These are phyloP conservation scores for Spermophilus dauricus DNA, from an alignment of 2,113 vertebrate species.

Conservation along the genomic window DNA sequence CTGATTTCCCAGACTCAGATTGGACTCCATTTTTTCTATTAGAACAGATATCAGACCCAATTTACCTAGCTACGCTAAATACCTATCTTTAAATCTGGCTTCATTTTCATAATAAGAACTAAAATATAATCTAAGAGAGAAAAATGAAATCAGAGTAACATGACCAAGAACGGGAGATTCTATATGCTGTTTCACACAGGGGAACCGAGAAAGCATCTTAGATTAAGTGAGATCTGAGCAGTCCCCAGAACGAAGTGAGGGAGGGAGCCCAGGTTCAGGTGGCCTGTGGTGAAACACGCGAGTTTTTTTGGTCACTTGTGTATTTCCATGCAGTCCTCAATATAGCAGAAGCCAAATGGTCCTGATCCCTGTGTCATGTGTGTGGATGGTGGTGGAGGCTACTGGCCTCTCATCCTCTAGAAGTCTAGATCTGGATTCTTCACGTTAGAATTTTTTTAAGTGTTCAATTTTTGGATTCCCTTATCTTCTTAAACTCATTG, in stretches of 20 bases:
- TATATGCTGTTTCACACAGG: not conserved
- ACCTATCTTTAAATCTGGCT: no score
- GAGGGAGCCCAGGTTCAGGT: not conserved
- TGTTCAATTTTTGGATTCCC: not conserved
- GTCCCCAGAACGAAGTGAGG: not conserved
- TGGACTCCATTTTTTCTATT: no score
- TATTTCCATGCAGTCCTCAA: not conserved
- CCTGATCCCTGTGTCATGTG: not conserved
- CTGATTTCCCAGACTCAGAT: no score
- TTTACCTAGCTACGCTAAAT: no score
- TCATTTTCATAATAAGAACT: not conserved
- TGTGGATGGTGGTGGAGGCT: not conserved
- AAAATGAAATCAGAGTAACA: not conserved
- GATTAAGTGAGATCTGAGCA: no score
- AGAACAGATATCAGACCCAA: no score
- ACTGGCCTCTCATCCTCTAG: not conserved
- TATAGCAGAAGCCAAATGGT: not conserved
- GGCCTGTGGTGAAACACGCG: not conserved
- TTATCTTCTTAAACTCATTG: not conserved
- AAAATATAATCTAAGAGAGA: not conserved
- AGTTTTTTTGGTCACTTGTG: not conserved
- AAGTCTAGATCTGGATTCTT: not conserved
- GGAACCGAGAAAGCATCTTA: not conserved
- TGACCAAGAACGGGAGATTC: not conserved
- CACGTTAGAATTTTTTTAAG: not conserved